Conservation (phyloP, 2,888 invertebrate species). For the Steinernema scapterisci region DNA sequence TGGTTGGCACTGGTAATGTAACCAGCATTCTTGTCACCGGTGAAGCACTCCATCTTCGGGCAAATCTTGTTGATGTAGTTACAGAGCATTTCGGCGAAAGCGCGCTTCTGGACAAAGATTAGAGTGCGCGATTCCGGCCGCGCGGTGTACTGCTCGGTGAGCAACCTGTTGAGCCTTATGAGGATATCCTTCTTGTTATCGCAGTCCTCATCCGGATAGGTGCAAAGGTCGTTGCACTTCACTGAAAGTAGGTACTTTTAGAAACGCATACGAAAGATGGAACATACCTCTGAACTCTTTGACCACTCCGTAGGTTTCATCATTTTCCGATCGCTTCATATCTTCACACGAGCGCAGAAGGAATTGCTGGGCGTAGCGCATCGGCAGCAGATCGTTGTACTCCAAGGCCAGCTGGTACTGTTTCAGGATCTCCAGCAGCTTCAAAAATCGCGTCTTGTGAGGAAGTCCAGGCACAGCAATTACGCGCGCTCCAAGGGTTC, state of each 20-base stretch:
- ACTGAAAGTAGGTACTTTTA: neutral
- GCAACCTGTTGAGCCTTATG: neutral
- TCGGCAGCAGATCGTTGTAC: slow-evolving; percentile 14
- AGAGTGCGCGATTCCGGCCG: neutral
- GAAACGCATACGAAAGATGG: neutral
- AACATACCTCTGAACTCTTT: neutral
- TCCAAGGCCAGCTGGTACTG: slow-evolving; percentile 18
- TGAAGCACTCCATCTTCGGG: neutral
- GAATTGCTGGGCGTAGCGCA: neutral
- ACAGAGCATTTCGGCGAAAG: slow-evolving; percentile 17
- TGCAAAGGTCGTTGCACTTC: neutral
- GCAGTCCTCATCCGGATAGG: neutral
- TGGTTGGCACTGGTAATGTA: slow-evolving; percentile 40
- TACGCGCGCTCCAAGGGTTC: slow-evolving; percentile 1
- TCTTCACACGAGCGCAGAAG: neutral
- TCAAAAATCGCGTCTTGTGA: neutral
- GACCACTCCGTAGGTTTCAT: neutral
- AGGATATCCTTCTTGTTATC: slow-evolving; percentile 24
- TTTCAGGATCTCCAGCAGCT: neutral
- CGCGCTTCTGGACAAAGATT: slow-evolving; percentile 18
- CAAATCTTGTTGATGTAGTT: neutral
- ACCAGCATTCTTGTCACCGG: neutral
- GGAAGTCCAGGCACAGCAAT: neutral
- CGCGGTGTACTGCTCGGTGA: neutral
- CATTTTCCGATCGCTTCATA: neutral